These are phyloP conservation scores for Cirrhinus mrigala DNA, from an alignment of 2,797 vertebrate species.

Conservation along the genomic window DNA sequence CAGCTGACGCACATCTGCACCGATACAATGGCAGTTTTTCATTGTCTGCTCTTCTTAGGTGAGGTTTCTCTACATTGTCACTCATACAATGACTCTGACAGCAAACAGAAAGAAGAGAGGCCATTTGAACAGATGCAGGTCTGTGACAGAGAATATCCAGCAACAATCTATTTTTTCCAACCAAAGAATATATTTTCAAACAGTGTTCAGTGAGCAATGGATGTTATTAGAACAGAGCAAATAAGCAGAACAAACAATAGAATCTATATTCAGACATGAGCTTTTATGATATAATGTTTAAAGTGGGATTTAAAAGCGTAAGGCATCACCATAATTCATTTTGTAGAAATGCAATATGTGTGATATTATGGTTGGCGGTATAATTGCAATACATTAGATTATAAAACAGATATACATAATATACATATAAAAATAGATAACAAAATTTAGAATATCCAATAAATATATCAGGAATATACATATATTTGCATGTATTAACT, in stretches of 20 bases:
- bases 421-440: not conserved
- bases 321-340: not conserved
- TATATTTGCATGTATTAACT: not conserved
- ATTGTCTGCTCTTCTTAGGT: slow-evolving; percentile 17
- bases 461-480: not conserved
- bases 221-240: not conserved
- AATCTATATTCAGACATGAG: slow-evolving; percentile 21
- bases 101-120: slow-evolving; percentile 14
- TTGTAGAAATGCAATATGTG: not conserved
- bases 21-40: not conserved
- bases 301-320: not conserved
- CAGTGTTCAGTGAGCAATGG: not conserved
- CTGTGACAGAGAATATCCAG: not conserved
- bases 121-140: not conserved
- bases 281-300: slow-evolving; percentile 5
- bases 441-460: not conserved
- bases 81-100: slow-evolving; percentile 7
- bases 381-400: not conserved
- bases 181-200: not conserved
- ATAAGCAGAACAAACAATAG: not conserved
- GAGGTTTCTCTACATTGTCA: not conserved
- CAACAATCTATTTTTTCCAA: not conserved
- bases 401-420: not conserved
- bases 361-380: not conserved
- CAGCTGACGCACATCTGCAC: not conserved